Conservation (phyloP, 1,140 invertebrate genomes). For the Octopus sinensis region DNA sequence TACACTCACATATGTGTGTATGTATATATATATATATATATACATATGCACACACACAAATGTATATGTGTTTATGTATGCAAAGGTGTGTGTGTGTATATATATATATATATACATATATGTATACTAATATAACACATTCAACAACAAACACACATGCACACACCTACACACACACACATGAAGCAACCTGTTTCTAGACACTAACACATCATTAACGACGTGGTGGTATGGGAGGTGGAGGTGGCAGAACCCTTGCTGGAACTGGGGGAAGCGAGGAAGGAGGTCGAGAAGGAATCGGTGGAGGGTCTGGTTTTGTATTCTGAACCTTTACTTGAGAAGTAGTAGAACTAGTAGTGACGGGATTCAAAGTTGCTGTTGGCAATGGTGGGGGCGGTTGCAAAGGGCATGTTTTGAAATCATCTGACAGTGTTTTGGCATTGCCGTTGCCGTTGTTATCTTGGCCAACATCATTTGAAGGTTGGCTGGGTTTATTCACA, state of each 20-base stretch:
- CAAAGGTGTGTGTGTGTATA: too few relatives aligned
- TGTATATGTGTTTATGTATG: too few relatives aligned
- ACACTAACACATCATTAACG: neutral
- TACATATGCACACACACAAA: too few relatives aligned
- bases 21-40: too few relatives aligned
- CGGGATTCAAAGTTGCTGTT: conserved; percentile 23
- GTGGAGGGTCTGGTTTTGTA: conserved; percentile 18
- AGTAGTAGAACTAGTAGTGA: conserved; percentile 15
- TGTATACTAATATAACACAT: too few relatives aligned
- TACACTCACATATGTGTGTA: too few relatives aligned
- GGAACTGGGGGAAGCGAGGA: neutral
- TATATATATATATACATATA: too few relatives aligned
- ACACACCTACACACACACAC: too few relatives aligned
- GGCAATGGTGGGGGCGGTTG: conserved; percentile 13
- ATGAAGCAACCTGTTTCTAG: too few relatives aligned
- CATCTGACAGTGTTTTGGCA: neutral
- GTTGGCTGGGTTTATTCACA: neutral
- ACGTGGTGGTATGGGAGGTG: conserved; percentile 9
- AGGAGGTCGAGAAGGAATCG: conserved; percentile 33
- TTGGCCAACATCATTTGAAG: neutral
- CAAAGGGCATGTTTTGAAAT: conserved; percentile 13
- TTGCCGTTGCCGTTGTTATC: neutral
- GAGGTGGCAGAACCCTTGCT: too few relatives aligned
- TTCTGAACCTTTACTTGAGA: conserved; percentile 1
- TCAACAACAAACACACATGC: too few relatives aligned